Base-by-base conservation (phyloP, 2,797 vertebrate species). In the Cyprinella venusta region DNA sequence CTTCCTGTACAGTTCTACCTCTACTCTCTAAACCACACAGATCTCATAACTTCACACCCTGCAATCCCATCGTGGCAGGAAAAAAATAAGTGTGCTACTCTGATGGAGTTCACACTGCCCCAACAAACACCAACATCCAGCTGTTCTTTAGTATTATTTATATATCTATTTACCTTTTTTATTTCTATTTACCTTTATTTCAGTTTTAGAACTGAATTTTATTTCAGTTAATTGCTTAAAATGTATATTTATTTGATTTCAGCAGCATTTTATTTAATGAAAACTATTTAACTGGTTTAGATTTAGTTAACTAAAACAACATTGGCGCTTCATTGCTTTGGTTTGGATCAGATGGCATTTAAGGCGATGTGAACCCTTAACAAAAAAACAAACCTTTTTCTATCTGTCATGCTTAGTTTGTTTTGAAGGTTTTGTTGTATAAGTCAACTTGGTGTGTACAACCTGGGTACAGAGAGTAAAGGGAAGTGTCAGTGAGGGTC, bases 1-100 rank as follows among this genome's bases (percentile, higher is more conserved):
- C 67, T 21, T 10, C 54, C 21, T 79, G 10, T 45, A 56, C 61
- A 40, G 24, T 50, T 74, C 70, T 74, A 76, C 72, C 33, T 82
- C 80, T 40, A 8, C 61, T 67, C 50, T 65, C 71, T 40, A 67
- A 67, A 68, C 21, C 61, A 68, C 30, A 72, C 69, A 72, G 7
- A 75, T 65, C 30, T 75, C 59, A 38, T 64, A 54, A 50, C 10
- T n/a, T 18, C 18, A 63, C 24, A 54, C n/a, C 61, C 48, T 67
- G 48, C 38, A 30, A 19, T 67, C 12, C 50, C 26, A 10, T 36
- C 19, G 2, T 7, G 19, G 13, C 54, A 45, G 19, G 24, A 59
- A 15, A 5, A 13, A 45, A 45, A 71, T 70, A 2, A 65, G 36
- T 26, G 8, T 67, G 76, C 3, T 13, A 13, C 16, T 63, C 16